These are phyloP conservation scores for Tyrannus savana DNA, from an alignment of 2,113 vertebrate genomes.

Conservation along the genomic window DNA sequence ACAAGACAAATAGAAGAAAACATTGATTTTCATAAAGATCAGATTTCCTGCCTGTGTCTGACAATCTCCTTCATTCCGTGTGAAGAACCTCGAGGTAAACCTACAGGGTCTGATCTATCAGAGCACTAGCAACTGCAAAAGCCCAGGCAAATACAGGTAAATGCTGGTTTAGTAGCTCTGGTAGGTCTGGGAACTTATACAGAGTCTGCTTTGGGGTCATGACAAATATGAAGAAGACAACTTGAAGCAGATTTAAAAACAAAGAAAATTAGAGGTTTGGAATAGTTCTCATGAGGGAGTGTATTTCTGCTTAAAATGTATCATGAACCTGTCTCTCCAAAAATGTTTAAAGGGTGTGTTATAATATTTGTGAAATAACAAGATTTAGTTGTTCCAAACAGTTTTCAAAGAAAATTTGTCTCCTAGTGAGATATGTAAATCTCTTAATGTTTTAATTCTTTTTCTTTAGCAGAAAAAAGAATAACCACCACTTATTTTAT, in stretches of 20 bases:
- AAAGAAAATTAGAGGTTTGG: rapidly evolving
- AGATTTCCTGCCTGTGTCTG: background rate
- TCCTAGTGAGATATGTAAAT: background rate
- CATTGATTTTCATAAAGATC: background rate
- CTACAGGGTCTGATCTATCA: background rate
- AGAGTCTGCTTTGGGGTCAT: background rate
- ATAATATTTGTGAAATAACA: background rate
- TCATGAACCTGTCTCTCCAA: background rate
- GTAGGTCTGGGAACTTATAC: background rate
- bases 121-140: background rate
- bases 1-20: background rate
- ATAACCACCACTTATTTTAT: background rate
- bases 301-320: background rate
- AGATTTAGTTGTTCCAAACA: background rate
- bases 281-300: background rate
- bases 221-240: background rate
- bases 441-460: constrained; percentile 1
- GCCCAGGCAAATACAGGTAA: background rate
- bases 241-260: background rate
- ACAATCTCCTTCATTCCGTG: background rate
- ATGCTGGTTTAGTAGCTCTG: background rate
- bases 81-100: background rate
- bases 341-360: background rate
- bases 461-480: background rate
- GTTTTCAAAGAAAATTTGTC: background rate